Evolutionary conservation across 2,797 vertebrate genomes (phyloP).

Genomic region (Coluber constrictor): DNA sequence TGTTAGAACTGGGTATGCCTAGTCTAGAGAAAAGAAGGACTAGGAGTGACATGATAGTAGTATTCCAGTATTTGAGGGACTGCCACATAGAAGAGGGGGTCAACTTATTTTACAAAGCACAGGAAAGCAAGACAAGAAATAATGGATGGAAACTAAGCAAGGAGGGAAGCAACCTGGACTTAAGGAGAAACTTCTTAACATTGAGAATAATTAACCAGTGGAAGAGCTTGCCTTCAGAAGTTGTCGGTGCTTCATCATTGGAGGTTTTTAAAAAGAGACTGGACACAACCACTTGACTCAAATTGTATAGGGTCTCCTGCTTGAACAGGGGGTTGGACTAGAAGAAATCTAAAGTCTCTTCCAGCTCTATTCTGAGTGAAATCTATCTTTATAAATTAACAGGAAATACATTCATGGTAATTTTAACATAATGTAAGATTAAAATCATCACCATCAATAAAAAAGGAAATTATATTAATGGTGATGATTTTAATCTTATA

Average conservation of each 20-base stretch:
- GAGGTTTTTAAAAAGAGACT: not conserved
- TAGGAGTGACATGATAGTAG: too few relatives aligned
- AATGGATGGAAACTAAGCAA: not conserved
- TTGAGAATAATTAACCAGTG: not conserved
- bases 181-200: not conserved
- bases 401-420: not conserved
- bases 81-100: not conserved
- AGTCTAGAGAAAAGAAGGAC: too few relatives aligned
- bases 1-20: too few relatives aligned
- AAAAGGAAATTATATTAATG: too few relatives aligned
- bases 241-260: not conserved
- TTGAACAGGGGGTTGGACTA: not conserved
- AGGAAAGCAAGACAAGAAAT: not conserved
- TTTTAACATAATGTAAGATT: not conserved
- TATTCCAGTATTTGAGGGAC: too few relatives aligned
- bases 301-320: too few relatives aligned
- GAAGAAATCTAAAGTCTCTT: not conserved
- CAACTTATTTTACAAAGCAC: not conserved
- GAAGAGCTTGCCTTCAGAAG: not conserved
- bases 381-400: not conserved
- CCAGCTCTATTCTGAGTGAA: not conserved
- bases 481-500: too few relatives aligned
- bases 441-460: too few relatives aligned
- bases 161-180: not conserved
- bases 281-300: not conserved